Conservation (phyloP, 2,888 invertebrate species). For the Amphiduros pacificus region DNA sequence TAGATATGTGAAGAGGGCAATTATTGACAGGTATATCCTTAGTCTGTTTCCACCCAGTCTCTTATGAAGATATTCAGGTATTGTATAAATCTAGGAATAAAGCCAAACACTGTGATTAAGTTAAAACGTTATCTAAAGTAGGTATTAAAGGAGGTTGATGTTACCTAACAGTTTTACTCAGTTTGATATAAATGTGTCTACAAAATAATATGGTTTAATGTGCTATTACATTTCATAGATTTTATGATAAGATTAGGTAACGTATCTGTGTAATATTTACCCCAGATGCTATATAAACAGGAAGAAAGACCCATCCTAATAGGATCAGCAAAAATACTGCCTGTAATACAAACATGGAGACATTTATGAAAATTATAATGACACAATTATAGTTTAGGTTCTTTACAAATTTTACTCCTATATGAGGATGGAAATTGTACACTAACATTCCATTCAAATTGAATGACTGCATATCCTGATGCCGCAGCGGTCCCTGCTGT, state of each 20-base stretch:
- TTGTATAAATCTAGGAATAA: slow-evolving; percentile 30
- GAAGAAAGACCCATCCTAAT: slow-evolving; percentile 26
- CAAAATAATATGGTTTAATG: no score
- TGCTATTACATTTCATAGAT: no score
- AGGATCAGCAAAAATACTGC: slow-evolving; percentile 21
- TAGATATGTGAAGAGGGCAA: slow-evolving; percentile 22
- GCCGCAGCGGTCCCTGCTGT: slow-evolving; percentile 23
- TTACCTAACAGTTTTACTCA: no score
- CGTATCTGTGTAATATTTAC: slow-evolving; percentile 12
- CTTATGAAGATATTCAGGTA: slow-evolving; percentile 27
- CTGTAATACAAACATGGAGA: not conserved
- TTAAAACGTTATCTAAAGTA: no score
- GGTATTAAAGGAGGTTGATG: no score
- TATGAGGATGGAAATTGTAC: not conserved
- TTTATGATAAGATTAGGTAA: not conserved
- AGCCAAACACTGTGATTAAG: no score
- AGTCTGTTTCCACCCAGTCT: slow-evolving; percentile 25
- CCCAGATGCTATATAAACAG: slow-evolving; percentile 27
- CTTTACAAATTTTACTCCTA: not conserved
- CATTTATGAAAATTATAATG: not conserved
- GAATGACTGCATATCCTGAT: slow-evolving; percentile 27
- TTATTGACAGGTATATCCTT: slow-evolving; percentile 22
- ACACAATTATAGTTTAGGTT: not conserved
- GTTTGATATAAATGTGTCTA: no score
- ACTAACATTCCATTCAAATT: slow-evolving; percentile 31